Percentiles rank a stretch among this genome's conserved stretches.
phyloP scores from a whole-genome alignment of 2,113 vertebrate species.

The Amblyopsis rosae region DNA sequence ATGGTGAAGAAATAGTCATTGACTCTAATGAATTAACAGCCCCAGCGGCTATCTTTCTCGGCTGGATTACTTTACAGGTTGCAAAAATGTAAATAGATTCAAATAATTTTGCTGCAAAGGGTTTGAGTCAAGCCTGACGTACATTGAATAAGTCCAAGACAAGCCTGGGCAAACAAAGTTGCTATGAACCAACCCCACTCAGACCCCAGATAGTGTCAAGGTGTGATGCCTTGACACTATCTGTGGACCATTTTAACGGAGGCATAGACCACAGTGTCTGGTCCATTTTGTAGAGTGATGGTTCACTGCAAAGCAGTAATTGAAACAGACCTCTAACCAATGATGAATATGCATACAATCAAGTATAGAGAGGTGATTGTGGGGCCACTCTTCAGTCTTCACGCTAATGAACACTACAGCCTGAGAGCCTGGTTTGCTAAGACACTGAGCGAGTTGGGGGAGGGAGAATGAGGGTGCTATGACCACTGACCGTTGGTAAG shows the following conservation, averaged over 20 bases:
- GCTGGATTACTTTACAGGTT: neutral
- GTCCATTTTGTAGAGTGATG: no score
- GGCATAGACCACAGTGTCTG: no score
- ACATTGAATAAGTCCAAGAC: no score
- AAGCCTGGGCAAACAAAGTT: no score
- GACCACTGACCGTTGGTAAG: conserved; percentile 25
- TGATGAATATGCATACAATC: neutral
- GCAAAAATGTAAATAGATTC: neutral
- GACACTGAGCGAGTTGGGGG: neutral
- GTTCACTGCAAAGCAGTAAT: no score
- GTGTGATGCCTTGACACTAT: no score
- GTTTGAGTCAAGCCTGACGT: no score
- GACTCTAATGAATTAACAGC: conserved; percentile 14
- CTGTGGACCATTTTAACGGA: no score
- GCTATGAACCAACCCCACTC: no score
- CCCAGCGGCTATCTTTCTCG: neutral
- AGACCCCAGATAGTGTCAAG: no score
- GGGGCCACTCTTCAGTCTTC: neutral
- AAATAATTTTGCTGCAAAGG: neutral
- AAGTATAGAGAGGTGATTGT: neutral
- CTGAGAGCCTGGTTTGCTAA: conserved; percentile 1
- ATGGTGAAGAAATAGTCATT: conserved; percentile 30
- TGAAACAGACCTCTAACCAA: no score
- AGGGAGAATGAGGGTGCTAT: neutral
- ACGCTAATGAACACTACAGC: neutral